Base-by-base conservation (phyloP, 2,113 vertebrate species). In the Melanocharis versteri region DNA sequence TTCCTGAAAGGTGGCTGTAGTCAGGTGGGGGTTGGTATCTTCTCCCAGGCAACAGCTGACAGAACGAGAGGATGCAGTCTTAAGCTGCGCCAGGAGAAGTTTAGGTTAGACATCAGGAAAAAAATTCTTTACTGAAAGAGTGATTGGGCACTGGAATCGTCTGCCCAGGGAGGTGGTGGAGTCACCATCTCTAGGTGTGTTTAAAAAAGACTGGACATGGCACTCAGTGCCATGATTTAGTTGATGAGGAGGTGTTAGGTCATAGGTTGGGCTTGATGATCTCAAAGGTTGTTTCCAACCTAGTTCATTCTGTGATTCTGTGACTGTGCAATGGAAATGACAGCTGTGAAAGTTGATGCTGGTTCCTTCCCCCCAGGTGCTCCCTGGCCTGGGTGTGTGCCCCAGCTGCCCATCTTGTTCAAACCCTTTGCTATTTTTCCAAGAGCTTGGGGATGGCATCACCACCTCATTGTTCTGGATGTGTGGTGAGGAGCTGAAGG, bases 371-470 rank as follows among this genome's bases (percentile, higher is more conserved):
- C 18, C 7, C 11, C 7, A 39, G 30, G 31, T 51, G 9, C 28
- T 68, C 45, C 6, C 23, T 15, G 20, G 18, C 45, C n/a, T 45
- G 17, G 11, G 13, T 47, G 35, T 17, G 30, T 1, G 1, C 5
- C 10, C 30, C 0, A 0, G 35, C 50, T 83, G 40, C 47, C 9
- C 10, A 13, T 35, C 23, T 61, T 23, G 40, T 54, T 84, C 73
- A 56, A 73, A 42, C 9, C 6, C 40, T 72, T 33, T 94, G 85
- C 91, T 84, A 3, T 96, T 94, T 88, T 44, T 15, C 65, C 28
- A n/a, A 57, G 60, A 85, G 86, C 86, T 83, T 92, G 89, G 56
- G 73, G 75, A 85, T 70, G 79, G 85, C 91, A 90, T 87, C 60
- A 47, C 45, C 54, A 73, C 89, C 89, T 92, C 83, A 87, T 51